Evolutionary conservation across 2,113 vertebrate species (phyloP).

Genomic region (human (Homo sapiens)): DNA sequence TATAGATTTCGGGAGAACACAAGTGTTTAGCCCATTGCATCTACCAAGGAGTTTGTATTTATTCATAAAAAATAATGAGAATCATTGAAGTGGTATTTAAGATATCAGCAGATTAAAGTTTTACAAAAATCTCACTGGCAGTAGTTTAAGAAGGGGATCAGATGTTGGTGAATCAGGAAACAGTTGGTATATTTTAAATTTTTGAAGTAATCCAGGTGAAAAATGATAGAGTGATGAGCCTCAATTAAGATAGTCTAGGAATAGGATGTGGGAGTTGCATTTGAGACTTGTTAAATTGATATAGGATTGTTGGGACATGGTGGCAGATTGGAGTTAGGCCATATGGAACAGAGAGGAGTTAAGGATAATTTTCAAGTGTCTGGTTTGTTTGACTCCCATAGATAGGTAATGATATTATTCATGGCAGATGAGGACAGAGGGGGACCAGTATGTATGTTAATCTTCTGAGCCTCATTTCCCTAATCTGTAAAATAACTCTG

Average conservation of each 20-base stretch:
- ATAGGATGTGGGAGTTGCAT: not conserved
- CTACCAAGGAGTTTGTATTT: not conserved
- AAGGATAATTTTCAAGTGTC: not conserved
- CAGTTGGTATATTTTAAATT: not conserved
- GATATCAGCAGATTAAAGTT: not conserved
- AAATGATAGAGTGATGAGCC: not conserved
- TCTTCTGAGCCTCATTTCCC: not conserved
- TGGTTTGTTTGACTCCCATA: not conserved
- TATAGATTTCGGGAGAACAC: not conserved
- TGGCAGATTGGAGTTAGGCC: not conserved
- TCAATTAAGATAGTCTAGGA: not conserved
- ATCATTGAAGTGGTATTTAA: not conserved
- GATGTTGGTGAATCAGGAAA: not conserved
- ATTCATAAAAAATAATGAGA: not conserved
- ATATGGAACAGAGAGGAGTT: not conserved
- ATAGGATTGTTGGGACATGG: fast-evolving
- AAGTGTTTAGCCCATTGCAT: not conserved
- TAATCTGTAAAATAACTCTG: not conserved
- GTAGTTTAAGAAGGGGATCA: not conserved
- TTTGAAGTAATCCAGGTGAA: not conserved
- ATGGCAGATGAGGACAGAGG: not conserved
- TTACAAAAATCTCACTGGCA: not conserved
- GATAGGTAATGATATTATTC: not conserved
- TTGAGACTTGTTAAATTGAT: not conserved
- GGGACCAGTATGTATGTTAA: not conserved